phyloP scores from a whole-genome alignment of 2,888 invertebrate genomes.

The Temnothorax rugatulus region DNA sequence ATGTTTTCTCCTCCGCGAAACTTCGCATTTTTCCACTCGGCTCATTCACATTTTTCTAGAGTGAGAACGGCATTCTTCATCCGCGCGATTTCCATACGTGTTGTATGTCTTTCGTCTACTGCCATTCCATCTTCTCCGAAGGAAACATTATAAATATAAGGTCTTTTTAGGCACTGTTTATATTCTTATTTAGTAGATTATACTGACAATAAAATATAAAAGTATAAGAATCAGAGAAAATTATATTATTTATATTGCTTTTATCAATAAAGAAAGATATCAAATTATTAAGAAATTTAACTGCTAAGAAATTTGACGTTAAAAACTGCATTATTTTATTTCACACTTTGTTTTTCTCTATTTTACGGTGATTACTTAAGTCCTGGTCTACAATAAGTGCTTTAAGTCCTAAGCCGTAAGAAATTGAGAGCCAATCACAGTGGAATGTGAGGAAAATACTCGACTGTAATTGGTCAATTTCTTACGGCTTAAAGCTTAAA shows the following conservation, averaged over 20 bases:
- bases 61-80: constrained; percentile 31
- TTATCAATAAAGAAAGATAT: background rate
- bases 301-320: background rate
- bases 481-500: no score
- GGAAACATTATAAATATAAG: background rate
- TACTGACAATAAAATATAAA: background rate
- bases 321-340: background rate
- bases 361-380: background rate
- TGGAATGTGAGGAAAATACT: no score
- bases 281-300: background rate
- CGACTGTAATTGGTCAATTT: no score
- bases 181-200: background rate
- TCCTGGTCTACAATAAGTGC: no score
- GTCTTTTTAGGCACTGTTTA: background rate
- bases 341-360: background rate
- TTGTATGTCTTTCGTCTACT: constrained; percentile 9
- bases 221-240: background rate
- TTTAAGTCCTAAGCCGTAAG: no score
- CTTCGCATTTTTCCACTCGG: constrained; percentile 42
- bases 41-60: constrained; percentile 37
- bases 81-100: constrained; percentile 19
- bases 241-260: background rate
- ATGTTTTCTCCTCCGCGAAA: constrained; percentile 18
- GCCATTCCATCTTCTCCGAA: constrained; percentile 15
- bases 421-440: no score